Percentiles rank a stretch among this genome's conserved stretches.
These are phyloP conservation scores for Aegotheles bennettii DNA, from an alignment of 2,113 vertebrate genomes.

Conservation along the genomic window DNA sequence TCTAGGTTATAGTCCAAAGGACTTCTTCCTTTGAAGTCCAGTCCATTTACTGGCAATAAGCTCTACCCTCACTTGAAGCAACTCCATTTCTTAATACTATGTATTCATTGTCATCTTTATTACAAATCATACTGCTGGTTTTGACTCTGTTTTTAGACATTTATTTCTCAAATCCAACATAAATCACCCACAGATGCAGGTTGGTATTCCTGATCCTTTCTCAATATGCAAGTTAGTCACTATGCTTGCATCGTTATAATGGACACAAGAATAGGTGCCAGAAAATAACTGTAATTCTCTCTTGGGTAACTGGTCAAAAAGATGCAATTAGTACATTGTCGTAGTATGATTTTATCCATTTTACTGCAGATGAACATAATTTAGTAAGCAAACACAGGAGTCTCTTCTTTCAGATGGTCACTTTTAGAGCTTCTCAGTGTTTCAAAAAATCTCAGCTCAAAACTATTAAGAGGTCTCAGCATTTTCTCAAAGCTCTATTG, in stretches of 20 bases:
- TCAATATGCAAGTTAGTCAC: neutral
- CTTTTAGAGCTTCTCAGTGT: neutral
- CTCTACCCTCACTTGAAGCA: neutral
- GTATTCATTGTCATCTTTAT: neutral
- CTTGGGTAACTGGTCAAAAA: neutral
- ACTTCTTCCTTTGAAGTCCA: neutral
- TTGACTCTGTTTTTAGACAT: neutral
- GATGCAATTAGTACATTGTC: neutral
- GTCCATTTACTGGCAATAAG: neutral
- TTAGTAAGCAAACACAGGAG: neutral
- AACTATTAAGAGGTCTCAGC: neutral
- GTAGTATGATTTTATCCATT: neutral
- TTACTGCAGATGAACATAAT: neutral
- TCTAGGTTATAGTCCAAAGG: neutral
- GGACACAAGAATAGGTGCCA: neutral
- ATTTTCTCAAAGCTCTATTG: neutral
- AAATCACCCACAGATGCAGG: neutral
- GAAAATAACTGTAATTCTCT: neutral
- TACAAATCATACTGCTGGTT: neutral
- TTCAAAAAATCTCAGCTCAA: neutral
- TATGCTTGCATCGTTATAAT: accelerated
- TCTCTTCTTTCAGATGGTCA: neutral
- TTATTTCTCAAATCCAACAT: neutral
- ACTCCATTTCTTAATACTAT: neutral
- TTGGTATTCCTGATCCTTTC: neutral